phyloP scores from a whole-genome alignment of 2,888 invertebrate genomes.

The Tachina fera region DNA sequence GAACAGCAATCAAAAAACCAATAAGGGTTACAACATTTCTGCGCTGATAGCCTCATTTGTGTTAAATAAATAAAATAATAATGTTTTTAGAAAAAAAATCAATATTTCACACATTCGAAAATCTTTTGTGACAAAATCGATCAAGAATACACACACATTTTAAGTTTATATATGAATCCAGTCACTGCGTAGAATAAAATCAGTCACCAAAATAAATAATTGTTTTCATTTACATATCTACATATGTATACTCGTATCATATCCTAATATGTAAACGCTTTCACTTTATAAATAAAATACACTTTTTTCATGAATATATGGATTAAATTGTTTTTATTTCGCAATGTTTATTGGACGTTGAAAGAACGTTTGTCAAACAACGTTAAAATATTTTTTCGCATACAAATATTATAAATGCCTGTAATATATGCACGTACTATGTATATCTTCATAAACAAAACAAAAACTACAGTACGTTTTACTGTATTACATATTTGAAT shows the following conservation, averaged over 20 bases:
- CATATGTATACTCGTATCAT: not conserved
- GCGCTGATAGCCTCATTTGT: too few species aligned
- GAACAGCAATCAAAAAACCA: too few species aligned
- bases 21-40: too few species aligned
- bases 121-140: too few species aligned
- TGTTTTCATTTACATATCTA: too few species aligned
- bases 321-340: conserved; percentile 21
- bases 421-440: not conserved
- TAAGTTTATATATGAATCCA: too few species aligned
- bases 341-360: conserved; percentile 17
- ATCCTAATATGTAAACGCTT: not conserved
- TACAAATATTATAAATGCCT: conserved; percentile 24
- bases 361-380: conserved; percentile 15
- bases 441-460: not conserved
- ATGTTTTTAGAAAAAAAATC: too few species aligned
- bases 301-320: not conserved
- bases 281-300: not conserved
- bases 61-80: too few species aligned
- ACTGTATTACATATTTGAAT: not conserved
- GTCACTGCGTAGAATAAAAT: too few species aligned
- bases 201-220: too few species aligned
- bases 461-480: conserved; percentile 14
- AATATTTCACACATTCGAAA: too few species aligned
- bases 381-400: not conserved
- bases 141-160: too few species aligned